Conservation (phyloP, 35 echinoderm and acorn worm species). For the Chiridota heheva region DNA sequence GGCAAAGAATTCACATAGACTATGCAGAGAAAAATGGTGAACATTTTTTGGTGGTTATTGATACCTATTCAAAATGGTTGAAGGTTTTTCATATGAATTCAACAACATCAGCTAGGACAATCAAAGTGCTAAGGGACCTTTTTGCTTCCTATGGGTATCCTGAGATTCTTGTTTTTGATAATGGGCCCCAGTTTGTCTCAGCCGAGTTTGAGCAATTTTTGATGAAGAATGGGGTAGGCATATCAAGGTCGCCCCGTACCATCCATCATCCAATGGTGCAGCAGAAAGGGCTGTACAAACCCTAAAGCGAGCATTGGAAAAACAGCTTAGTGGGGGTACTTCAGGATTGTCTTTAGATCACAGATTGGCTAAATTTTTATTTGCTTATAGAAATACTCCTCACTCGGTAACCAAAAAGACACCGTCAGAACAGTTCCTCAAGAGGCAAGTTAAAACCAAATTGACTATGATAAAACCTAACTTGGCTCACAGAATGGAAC, state of each 20-base stretch:
- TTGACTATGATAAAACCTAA: conserved; percentile 22
- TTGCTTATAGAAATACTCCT: conserved; percentile 46
- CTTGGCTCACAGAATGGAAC: neutral
- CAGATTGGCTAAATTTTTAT: conserved; percentile 2
- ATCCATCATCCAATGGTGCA: conserved; percentile 69
- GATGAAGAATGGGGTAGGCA: conserved; percentile 43
- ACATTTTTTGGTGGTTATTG: conserved; percentile 29
- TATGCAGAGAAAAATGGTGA: conserved; percentile 13
- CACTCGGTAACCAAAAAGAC: neutral
- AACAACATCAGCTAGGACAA: conserved; percentile 1
- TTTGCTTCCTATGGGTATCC: conserved; percentile 12
- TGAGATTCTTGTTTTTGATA: conserved; percentile 29
- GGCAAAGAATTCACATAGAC: conserved; percentile 34
- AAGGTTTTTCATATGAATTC: conserved; percentile 9
- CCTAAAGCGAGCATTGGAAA: conserved; percentile 7
- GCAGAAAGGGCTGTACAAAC: conserved; percentile 41
- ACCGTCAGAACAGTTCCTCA: neutral
- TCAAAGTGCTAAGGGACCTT: neutral
- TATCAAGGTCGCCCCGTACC: conserved; percentile 34
- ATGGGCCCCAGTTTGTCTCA: conserved; percentile 39
- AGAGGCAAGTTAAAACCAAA: neutral
- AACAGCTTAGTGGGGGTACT: neutral
- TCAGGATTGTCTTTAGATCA: neutral
- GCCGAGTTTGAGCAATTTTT: conserved; percentile 3
- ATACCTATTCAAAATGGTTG: conserved; percentile 43